Conservation (phyloP, 2,888 invertebrate species). For the Allygus modestus region DNA sequence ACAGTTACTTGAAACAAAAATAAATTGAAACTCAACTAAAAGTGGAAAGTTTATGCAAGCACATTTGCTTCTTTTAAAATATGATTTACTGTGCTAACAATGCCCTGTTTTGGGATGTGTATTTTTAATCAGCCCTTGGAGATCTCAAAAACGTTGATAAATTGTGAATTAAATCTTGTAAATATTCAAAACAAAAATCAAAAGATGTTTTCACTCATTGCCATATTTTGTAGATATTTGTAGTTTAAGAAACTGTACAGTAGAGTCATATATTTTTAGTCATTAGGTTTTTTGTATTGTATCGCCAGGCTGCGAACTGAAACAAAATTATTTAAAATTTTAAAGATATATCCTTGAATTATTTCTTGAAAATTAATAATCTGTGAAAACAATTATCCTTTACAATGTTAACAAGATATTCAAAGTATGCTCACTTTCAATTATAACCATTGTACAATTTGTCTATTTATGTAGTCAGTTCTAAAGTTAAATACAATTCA, state of each 20-base stretch:
- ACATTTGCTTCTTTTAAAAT: not conserved
- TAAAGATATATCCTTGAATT: not conserved
- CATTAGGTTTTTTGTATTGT: not conserved
- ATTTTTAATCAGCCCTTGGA: too few species aligned
- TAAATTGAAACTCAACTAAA: not conserved
- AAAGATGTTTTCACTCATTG: not conserved
- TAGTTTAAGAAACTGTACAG: conserved; percentile 9
- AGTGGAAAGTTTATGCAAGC: not conserved
- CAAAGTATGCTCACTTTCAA: too few species aligned
- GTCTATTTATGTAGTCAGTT: too few species aligned
- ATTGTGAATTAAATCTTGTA: not conserved
- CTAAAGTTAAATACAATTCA: too few species aligned
- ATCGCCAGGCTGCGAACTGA: not conserved
- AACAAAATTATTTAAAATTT: not conserved
- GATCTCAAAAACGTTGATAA: not conserved
- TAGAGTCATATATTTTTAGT: conserved; percentile 29
- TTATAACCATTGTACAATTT: too few species aligned
- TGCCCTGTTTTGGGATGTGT: too few species aligned
- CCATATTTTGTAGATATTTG: conserved; percentile 42
- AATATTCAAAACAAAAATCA: conserved; percentile 16
- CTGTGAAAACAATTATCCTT: not conserved
- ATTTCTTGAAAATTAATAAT: not conserved
- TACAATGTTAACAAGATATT: too few species aligned
- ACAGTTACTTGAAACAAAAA: not conserved
- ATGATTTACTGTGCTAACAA: too few species aligned